Evolutionary conservation across 1,140 invertebrate genomes (phyloP), one percentile per base, ranked within the genome.

Genomic region (Lepidotrigona ventralis): DNA sequence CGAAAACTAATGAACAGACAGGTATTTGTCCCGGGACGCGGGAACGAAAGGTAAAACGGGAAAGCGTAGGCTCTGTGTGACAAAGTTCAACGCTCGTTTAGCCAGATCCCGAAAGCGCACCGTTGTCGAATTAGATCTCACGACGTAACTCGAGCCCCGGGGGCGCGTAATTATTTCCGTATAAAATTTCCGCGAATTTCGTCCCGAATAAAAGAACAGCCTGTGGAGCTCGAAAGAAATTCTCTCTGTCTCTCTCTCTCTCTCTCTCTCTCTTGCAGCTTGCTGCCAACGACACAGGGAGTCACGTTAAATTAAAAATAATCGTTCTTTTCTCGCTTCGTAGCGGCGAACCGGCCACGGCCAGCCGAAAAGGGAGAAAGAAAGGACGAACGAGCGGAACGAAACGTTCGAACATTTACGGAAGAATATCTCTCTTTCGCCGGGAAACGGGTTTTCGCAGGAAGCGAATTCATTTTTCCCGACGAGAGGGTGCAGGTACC

Each of bases 161-260:
- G 58, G 56, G 8, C 33, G 79, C 23, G 75, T 81, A 85, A 85
- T 82, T 81, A 81, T 71, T 76, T 72, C 80, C 72, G 33, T 56
- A 58, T 78, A 70, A 85, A 85, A 69, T 85, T 85, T 77, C 56
- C n/a, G 71, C 51, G 56, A 73, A 78, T 77, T 77, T 29, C 54
- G 73, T 33, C 69, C 4, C n/a, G 53, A 69, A 80, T 56, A 72
- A 68, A 74, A 79, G 76, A 71, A 79, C 76, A 21, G 17, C 1
- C 23, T 1, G 46, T 15, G 51, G 17, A 54, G 21, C 26, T 73
- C 54, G 74, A 77, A 82, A 60, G 54, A 60, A 78, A 46, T 70
- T 69, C 33, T 33, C 33, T 33, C 33, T 33, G 2, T 33, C 33
- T 33, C 33, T 33, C 33, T 33, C 33, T 33, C 33, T 8, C 23